Evolutionary conservation across 2,113 vertebrate species (phyloP), one percentile per base, ranked within the genome.

Genomic region (Microcebus griseorufus): DNA sequence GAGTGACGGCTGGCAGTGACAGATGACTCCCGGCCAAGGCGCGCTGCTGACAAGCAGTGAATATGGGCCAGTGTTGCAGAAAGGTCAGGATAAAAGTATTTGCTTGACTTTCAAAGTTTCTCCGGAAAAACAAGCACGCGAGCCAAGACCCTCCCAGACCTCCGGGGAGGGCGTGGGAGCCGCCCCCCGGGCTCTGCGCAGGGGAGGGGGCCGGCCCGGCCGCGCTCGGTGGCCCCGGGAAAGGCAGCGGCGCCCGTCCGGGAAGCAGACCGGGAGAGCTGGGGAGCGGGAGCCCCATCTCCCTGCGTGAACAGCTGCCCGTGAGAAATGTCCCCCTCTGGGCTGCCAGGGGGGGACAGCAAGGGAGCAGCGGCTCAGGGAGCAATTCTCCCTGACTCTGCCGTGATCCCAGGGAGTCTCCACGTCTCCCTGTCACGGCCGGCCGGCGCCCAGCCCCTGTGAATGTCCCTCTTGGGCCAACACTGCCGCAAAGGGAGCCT

Each of bases 1-100:
- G 99, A 99, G 98, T 99, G 99, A 99, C 98, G 99, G 99, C 99
- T 99, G 99, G 99, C 99, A 99, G 99, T 99, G 99, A 99, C 99
- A 97, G 99, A 99, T 99, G 99, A 97, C 99, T 99, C 98, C 98
- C 98, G 98, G 99, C 99, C 99, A 99, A 99, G 99, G 98, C 98
- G 99, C 99, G 99, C 99, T 99, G 99, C 99, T 99, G 99, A 99
- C 99, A 99, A 99, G 99, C 98, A 98, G 99, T 98, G 99, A 99
- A 99, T 99, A 99, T 98, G 98, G 99, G 99, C 99, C 99, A 99
- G 98, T 94, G 98, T 99, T 99, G 99, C 99, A 99, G 99, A 99
- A 99, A 99, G 99, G 99, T 99, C 99, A 99, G 98, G 98, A 97
- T 93, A 98, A 99, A 99, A 98, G 98, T 98, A 98, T 98, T 97